These are phyloP conservation scores for Drosophila tsacasi DNA, from an alignment of 1,140 invertebrate species.

Conservation along the genomic window DNA sequence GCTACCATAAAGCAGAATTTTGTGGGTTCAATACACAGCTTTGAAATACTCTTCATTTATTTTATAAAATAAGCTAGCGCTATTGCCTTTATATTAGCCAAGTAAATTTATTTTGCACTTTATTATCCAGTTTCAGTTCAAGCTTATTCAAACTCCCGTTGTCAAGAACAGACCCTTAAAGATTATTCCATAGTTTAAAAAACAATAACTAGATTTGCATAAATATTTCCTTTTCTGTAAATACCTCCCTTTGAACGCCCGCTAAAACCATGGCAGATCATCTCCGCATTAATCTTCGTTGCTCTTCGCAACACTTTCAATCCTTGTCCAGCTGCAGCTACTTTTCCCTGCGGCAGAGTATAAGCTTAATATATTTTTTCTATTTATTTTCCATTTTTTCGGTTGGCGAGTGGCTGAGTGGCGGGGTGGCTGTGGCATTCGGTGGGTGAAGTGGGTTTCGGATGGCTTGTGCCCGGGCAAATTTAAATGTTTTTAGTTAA, in stretches of 20 bases:
- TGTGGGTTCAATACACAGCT: background rate
- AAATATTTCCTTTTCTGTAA: background rate
- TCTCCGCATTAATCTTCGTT: conserved; percentile 25
- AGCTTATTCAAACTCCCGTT: too few species aligned
- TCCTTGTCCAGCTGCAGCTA: conserved; percentile 25
- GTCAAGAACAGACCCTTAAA: background rate
- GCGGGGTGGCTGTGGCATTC: conserved; percentile 21
- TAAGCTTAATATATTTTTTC: conserved; percentile 41
- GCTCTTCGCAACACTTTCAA: conserved; percentile 16
- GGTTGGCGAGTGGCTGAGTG: conserved; percentile 33
- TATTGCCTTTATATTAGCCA: background rate
- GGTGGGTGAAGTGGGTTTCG: conserved; percentile 30
- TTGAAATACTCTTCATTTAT: background rate
- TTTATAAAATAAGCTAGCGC: too few species aligned
- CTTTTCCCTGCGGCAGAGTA: conserved; percentile 45
- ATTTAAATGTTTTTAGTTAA: conserved; percentile 84
- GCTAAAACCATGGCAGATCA: conserved; percentile 1
- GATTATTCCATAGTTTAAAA: background rate
- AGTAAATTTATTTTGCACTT: background rate
- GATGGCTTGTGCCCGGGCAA: conserved; percentile 50
- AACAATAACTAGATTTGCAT: background rate
- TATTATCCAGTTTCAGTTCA: background rate
- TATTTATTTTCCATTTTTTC: conserved; percentile 56
- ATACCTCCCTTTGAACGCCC: background rate
- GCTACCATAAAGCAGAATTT: conserved; percentile 8